Conservation (phyloP, 2,888 invertebrate genomes). For the Hofmannophila pseudospretella region DNA sequence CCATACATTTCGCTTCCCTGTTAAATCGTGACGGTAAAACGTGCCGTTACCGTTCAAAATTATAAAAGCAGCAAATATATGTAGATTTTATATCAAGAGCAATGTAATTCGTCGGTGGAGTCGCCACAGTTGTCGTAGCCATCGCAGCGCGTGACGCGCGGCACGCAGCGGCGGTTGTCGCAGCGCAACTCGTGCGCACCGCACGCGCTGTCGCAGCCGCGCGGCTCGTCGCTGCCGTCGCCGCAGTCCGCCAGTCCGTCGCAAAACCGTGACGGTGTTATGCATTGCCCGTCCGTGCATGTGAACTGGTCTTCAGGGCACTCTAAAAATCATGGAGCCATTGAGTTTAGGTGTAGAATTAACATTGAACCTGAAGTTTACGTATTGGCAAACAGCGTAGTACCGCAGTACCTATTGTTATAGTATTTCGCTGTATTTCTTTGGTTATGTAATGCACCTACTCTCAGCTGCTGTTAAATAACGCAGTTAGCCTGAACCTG, state of each 20-base stretch:
- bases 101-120: constrained; percentile 77
- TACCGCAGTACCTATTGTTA: too few relatives aligned
- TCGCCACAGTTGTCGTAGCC: constrained; percentile 82
- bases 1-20: too few relatives aligned
- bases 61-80: too few relatives aligned
- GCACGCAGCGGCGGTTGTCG: constrained; percentile 79
- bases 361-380: too few relatives aligned
- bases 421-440: too few relatives aligned
- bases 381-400: too few relatives aligned
- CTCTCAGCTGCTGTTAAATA: too few relatives aligned
- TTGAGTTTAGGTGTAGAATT: too few relatives aligned
- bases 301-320: constrained; percentile 68
- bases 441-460: too few relatives aligned
- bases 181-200: constrained; percentile 67
- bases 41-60: too few relatives aligned
- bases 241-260: constrained; percentile 82
- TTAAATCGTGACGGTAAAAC: too few relatives aligned
- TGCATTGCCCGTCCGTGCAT: constrained; percentile 82
- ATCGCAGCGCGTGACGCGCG: constrained; percentile 79
- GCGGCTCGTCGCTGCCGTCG: constrained; percentile 84
- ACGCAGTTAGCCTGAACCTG: too few relatives aligned
- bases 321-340: constrained; percentile 52
- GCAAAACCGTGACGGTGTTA: constrained; percentile 80
- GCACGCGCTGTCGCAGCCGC: constrained; percentile 72
- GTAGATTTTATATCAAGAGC: not conserved